phyloP scores from a whole-genome alignment of 2,888 invertebrate genomes.

The Pandemis cinnamomeana region DNA sequence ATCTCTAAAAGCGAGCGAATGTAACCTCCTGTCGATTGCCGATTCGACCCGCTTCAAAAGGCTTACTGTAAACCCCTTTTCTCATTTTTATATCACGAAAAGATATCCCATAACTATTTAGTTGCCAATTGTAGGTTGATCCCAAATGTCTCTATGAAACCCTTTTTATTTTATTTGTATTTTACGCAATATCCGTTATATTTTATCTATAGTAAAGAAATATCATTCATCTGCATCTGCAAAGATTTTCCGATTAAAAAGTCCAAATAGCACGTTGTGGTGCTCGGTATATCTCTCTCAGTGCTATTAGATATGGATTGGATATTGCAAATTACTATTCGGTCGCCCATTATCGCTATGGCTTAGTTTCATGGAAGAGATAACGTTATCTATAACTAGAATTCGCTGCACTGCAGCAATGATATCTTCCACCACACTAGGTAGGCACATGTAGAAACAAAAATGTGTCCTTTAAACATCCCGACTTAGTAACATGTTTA shows the following conservation, averaged over 20 bases:
- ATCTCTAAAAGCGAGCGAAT: conserved; percentile 72
- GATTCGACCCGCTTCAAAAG: conserved; percentile 83
- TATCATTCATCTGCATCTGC: not conserved
- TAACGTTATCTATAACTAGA: conserved; percentile 71
- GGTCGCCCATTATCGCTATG: conserved; percentile 68
- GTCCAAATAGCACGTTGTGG: conserved; percentile 7
- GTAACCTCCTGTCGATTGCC: conserved; percentile 76
- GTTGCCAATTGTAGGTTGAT: conserved; percentile 79
- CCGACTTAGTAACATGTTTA: not conserved
- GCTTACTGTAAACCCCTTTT: conserved; percentile 81
- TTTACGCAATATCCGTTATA: conserved; percentile 17
- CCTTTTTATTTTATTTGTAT: conserved; percentile 39
- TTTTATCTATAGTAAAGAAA: not conserved
- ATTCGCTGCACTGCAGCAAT: conserved; percentile 54
- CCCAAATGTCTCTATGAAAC: conserved; percentile 62
- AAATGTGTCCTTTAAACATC: not conserved
- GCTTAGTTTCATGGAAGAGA: conserved; percentile 75
- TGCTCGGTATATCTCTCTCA: conserved; percentile 12
- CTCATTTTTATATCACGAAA: conserved; percentile 78
- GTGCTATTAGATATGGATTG: conserved; percentile 31
- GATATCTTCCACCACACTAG: conserved; percentile 1
- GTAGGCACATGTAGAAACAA: not conserved
- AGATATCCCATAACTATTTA: conserved; percentile 78
- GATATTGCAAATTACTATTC: conserved; percentile 77
- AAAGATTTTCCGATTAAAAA: not conserved